phyloP scores from a whole-genome alignment of 2,888 invertebrate species.

The Lepeophtheirus nordmannii region DNA sequence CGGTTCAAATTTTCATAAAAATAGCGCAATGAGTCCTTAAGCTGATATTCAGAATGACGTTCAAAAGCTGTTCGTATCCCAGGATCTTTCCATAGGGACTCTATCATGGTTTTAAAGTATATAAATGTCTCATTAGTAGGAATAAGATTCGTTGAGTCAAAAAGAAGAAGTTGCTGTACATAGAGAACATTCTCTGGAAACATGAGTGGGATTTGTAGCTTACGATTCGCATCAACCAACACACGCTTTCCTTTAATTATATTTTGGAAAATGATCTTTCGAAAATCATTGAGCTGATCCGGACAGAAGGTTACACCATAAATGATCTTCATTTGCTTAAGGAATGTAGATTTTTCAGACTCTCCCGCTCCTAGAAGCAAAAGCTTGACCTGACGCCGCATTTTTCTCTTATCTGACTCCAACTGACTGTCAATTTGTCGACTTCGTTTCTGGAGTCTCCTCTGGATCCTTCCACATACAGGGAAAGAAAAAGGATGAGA shows the following conservation, averaged over 20 bases:
- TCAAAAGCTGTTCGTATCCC: conserved; percentile 81
- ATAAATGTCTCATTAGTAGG: background rate
- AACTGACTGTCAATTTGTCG: conserved; percentile 71
- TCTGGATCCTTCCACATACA: background rate
- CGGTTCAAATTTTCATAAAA: conserved; percentile 83
- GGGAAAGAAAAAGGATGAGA: background rate
- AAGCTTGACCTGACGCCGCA: conserved; percentile 67
- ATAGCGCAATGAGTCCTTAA: conserved; percentile 89
- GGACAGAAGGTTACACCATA: conserved; percentile 60
- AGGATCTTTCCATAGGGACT: conserved; percentile 63
- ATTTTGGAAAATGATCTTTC: conserved; percentile 86
- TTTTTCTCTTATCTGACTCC: conserved; percentile 64
- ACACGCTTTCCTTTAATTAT: conserved; percentile 90
- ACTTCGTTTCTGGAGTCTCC: conserved; percentile 37
- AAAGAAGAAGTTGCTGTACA: background rate
- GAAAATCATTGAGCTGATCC: conserved; percentile 71
- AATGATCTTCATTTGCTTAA: conserved; percentile 95
- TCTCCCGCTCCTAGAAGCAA: conserved; percentile 74
- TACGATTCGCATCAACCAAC: conserved; percentile 83
- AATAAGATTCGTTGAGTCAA: background rate
- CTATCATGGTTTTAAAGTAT: background rate
- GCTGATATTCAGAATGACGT: conserved; percentile 85
- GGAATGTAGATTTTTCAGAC: conserved; percentile 44
- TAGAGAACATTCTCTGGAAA: background rate
- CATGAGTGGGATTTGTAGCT: conserved; percentile 51